phyloP scores from a whole-genome alignment of 2,797 vertebrate genomes.

The Diglossa cyanea region DNA sequence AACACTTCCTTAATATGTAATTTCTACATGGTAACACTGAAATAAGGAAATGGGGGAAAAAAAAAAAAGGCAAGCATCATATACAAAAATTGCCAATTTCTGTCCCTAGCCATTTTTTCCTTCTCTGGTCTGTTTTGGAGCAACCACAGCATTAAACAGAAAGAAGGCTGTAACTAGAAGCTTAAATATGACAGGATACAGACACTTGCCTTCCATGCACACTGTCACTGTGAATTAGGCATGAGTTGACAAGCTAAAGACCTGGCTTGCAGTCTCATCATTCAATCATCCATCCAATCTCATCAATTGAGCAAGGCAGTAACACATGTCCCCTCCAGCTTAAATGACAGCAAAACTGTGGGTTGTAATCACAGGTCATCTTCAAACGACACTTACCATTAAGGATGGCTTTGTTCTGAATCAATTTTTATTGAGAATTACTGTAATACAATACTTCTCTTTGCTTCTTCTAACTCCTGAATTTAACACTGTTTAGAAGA shows the following conservation, averaged over 20 bases:
- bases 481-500: background rate
- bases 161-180: slow-evolving; percentile 22
- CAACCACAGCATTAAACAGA: background rate
- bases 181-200: slow-evolving; percentile 53
- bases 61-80: background rate
- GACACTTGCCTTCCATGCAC: slow-evolving; percentile 55
- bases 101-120: background rate
- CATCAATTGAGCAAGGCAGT: slow-evolving; percentile 64
- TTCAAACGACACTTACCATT: slow-evolving; percentile 58
- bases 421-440: slow-evolving; percentile 35
- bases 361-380: slow-evolving; percentile 69
- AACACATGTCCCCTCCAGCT: slow-evolving; percentile 69
- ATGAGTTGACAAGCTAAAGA: slow-evolving; percentile 53
- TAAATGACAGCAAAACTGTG: slow-evolving; percentile 70
- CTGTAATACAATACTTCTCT: background rate
- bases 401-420: slow-evolving; percentile 39
- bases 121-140: background rate
- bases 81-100: background rate
- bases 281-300: slow-evolving; percentile 65
- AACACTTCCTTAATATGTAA: background rate
- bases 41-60: background rate
- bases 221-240: slow-evolving; percentile 53
- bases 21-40: background rate
- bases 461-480: background rate
- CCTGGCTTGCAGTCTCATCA: slow-evolving; percentile 47